These are phyloP conservation scores for Ahaetulla prasina DNA, from an alignment of 2,113 vertebrate species.

Conservation along the genomic window DNA sequence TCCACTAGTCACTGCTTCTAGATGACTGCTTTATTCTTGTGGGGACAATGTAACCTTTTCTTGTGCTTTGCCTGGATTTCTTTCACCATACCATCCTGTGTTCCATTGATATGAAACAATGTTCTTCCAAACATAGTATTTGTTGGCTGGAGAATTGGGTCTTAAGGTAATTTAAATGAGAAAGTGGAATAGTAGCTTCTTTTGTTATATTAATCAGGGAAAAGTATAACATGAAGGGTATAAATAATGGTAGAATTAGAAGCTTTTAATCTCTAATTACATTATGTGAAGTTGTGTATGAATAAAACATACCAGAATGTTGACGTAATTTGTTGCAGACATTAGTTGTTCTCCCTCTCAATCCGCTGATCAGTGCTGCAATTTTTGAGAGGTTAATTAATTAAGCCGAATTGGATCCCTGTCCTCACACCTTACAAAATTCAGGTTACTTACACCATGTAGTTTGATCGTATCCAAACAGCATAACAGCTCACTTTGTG, in stretches of 20 bases:
- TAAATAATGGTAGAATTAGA: conserved; percentile 49
- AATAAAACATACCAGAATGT: conserved; percentile 62
- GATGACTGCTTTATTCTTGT: background rate
- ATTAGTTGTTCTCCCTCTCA: conserved; percentile 51
- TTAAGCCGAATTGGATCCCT: conserved; percentile 47
- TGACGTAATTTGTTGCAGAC: conserved; percentile 61
- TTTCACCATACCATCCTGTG: background rate
- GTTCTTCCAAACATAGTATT: background rate
- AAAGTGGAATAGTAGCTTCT: conserved; percentile 33
- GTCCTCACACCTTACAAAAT: conserved; percentile 41
- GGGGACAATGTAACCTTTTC: conserved; percentile 1
- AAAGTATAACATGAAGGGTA: conserved; percentile 29
- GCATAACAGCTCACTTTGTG: background rate
- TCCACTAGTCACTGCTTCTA: background rate
- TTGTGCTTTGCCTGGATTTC: conserved; percentile 33
- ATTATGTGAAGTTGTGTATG: conserved; percentile 56
- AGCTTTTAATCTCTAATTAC: conserved; percentile 57
- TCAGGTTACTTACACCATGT: conserved; percentile 34
- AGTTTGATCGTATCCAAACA: conserved; percentile 43
- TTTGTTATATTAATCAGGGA: conserved; percentile 41
- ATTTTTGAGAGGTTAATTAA: conserved; percentile 59
- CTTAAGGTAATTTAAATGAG: conserved; percentile 42
- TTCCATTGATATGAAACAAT: conserved; percentile 4
- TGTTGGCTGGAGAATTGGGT: conserved; percentile 19
- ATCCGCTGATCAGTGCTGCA: conserved; percentile 44